Base-by-base conservation (phyloP, 2,113 vertebrate species). In the Phainopepla nitens region DNA sequence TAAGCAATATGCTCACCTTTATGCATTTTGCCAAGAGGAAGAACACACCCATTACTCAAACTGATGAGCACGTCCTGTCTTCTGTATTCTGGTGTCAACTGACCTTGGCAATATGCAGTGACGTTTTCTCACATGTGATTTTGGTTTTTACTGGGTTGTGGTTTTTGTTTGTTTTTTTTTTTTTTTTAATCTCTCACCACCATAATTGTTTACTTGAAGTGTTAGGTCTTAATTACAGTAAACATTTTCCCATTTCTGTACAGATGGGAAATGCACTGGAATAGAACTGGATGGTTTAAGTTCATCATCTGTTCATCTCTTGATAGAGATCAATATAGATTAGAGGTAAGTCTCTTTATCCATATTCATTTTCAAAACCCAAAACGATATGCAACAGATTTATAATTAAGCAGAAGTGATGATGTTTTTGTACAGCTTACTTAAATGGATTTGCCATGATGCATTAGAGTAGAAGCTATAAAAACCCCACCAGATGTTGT, bases 401-500 rank as follows among this genome's bases (percentile, higher is more conserved):
- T 95, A 90, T 95, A 95, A 97, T 94, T 96, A 96, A 92, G 90
- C 94, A 90, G 86, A 90, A 95, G 86, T 71, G 71, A 77, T 66
- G 83, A 89, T 94, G 75, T 11, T 94, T 94, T 88, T 94, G 64
- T 73, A 54, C 82, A 94, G 94, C 82, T 90, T 89, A 94, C 54
- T 66, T 96, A 96, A 96, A 78, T 92, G 86, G 90, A 86, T 97
- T 92, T 96, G 58, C 75, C 76, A 83, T 50, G 21, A 50, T 51
- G 80, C 47, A 86, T 90, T 93, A 92, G 66, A 73, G 58, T 61
- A 57, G 90, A 73, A 86, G 90, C 79, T 83, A 41, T 86, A 70
- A 96, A 96, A 94, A 83, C 11, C 79, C 70, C 29, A 92, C 31
- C 95, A 96, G 92, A 92, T 97, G 95, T 77, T 92, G 49, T 51